phyloP scores from a whole-genome alignment of 2,113 vertebrate genomes.

The Sphaerodactylus townsendi region DNA sequence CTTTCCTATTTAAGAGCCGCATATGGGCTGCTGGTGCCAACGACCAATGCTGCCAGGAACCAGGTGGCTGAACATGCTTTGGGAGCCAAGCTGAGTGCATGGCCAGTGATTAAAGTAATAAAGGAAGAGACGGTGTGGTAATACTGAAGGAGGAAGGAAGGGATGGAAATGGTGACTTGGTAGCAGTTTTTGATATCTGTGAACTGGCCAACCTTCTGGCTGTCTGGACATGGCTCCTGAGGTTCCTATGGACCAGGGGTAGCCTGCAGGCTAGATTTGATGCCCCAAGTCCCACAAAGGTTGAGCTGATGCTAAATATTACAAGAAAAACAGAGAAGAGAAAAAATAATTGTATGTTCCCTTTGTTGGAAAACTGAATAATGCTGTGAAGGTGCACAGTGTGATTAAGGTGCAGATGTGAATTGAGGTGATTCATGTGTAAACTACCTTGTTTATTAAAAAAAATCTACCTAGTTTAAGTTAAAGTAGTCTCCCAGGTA shows the following conservation, averaged over 20 bases:
- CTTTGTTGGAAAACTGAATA: background rate
- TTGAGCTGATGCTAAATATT: no score
- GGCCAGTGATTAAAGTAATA: constrained; percentile 47
- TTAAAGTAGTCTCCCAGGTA: no score
- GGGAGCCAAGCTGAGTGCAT: constrained; percentile 5
- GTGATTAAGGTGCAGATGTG: no score
- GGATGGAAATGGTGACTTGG: background rate
- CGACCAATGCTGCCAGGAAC: constrained; percentile 42
- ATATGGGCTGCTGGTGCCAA: constrained; percentile 8
- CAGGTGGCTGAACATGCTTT: constrained; percentile 51
- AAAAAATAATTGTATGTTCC: background rate
- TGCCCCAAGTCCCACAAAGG: no score
- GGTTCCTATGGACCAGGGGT: background rate
- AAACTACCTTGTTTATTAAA: no score
- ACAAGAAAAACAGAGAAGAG: background rate
- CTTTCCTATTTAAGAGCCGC: constrained; percentile 34
- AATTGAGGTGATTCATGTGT: no score
- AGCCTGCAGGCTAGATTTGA: no score
- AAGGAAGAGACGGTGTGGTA: constrained; percentile 21
- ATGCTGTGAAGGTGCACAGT: no score
- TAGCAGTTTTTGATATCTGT: background rate
- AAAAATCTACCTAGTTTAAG: no score
- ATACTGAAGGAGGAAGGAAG: background rate
- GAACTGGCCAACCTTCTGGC: background rate
- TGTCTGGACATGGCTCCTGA: background rate